phyloP scores from a whole-genome alignment of 2,888 invertebrate species.

The Smittia sp. region DNA sequence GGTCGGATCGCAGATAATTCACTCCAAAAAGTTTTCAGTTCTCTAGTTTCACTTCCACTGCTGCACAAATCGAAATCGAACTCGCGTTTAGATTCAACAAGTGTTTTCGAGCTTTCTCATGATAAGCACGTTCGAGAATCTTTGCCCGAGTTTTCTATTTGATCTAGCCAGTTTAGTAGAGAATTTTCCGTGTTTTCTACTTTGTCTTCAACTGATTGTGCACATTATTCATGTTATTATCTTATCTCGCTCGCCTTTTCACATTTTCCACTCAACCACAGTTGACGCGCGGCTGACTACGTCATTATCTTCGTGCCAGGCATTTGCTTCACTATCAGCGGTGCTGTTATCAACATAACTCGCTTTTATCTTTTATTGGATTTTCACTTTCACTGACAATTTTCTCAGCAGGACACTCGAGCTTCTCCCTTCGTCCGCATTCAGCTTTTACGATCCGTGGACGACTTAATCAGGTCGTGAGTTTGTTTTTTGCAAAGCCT shows the following conservation, averaged over 20 bases:
- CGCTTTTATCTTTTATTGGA: constrained; percentile 22
- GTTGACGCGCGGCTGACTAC: not conserved
- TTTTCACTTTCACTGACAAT: not conserved
- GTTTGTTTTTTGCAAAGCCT: not conserved
- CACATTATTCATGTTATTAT: not conserved
- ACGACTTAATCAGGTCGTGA: not conserved
- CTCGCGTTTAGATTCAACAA: constrained; percentile 27
- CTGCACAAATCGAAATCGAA: constrained; percentile 2
- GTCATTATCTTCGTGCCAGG: not conserved
- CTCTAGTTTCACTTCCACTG: not conserved
- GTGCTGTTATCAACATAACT: not conserved
- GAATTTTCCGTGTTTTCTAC: not conserved
- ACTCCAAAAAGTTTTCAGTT: not conserved
- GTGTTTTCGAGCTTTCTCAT: constrained; percentile 34
- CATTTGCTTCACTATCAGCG: not conserved
- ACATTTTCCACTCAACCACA: constrained; percentile 4
- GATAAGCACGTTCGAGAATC: constrained; percentile 36
- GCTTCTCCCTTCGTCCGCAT: too few relatives aligned
- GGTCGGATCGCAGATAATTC: not conserved
- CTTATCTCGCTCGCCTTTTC: not conserved
- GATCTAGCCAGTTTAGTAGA: constrained; percentile 5
- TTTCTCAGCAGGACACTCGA: not conserved
- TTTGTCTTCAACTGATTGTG: not conserved
- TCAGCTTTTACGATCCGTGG: too few relatives aligned
- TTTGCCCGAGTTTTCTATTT: not conserved